phyloP scores from a whole-genome alignment of 2,797 vertebrate species.

The Sebastes vulpes region DNA sequence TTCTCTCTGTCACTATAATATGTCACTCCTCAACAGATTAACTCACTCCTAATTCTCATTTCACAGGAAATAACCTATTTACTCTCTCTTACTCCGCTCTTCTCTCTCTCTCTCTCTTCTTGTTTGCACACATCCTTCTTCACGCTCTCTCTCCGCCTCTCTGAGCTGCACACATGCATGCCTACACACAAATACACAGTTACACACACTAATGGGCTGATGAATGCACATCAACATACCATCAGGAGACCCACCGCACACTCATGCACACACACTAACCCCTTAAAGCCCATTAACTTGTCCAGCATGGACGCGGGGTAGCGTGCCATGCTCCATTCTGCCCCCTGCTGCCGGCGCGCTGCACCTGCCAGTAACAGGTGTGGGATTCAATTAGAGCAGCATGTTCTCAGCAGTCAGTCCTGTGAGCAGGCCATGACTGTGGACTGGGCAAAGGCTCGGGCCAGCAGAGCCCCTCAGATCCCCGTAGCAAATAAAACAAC shows the following conservation, averaged over 20 bases:
- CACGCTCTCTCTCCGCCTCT: constrained; percentile 63
- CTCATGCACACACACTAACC: constrained; percentile 46
- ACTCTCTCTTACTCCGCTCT: constrained; percentile 73
- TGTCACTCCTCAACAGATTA: constrained; percentile 81
- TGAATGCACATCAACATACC: constrained; percentile 48
- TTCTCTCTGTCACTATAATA: constrained; percentile 66
- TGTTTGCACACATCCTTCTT: constrained; percentile 71
- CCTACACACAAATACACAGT: constrained; percentile 28
- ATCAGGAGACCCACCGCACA: constrained; percentile 52
- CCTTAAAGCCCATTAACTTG: constrained; percentile 67
- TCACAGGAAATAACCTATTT: constrained; percentile 89
- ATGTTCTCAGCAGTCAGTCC: constrained; percentile 79
- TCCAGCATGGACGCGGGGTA: constrained; percentile 61
- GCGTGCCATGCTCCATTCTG: constrained; percentile 74
- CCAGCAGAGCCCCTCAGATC: constrained; percentile 53
- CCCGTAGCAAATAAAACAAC: constrained; percentile 27
- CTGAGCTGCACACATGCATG: constrained; percentile 62
- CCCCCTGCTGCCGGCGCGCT: constrained; percentile 81
- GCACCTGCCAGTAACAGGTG: constrained; percentile 87
- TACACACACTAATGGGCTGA: constrained; percentile 47
- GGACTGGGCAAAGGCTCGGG: constrained; percentile 54
- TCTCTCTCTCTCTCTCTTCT: constrained; percentile 64
- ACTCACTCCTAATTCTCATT: constrained; percentile 89
- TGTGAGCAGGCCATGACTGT: constrained; percentile 68
- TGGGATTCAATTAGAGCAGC: constrained; percentile 88